These are phyloP conservation scores for Lissonota sp. DNA, from an alignment of 2,888 invertebrate genomes.

Conservation along the genomic window DNA sequence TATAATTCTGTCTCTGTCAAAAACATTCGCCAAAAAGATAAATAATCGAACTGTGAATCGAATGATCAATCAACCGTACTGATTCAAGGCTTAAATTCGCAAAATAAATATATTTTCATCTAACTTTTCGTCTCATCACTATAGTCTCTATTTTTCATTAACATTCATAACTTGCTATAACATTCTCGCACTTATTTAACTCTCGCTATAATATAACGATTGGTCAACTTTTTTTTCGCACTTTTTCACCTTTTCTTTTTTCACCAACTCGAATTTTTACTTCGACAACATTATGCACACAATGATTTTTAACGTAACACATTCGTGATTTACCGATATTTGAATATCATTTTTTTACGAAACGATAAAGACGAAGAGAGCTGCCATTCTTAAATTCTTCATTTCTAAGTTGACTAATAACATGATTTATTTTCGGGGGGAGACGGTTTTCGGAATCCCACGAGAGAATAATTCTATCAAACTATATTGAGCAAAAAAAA, in stretches of 20 bases:
- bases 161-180: conserved; percentile 55
- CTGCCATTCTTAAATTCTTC: conserved; percentile 15
- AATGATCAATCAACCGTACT: background rate
- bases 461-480: conserved; percentile 22
- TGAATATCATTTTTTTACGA: conserved; percentile 2
- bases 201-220: conserved; percentile 66
- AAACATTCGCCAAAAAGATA: no score
- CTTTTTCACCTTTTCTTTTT: conserved; percentile 19
- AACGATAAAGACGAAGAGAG: conserved; percentile 17
- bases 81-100: conserved; percentile 57
- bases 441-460: conserved; percentile 17
- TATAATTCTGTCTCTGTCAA: no score
- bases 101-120: conserved; percentile 66
- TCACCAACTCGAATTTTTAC: conserved; percentile 14
- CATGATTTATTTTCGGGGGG: background rate
- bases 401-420: conserved; percentile 10
- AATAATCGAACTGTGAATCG: conserved; percentile 24
- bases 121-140: conserved; percentile 37
- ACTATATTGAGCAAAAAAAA: conserved; percentile 58
- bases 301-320: background rate
- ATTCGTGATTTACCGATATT: background rate
- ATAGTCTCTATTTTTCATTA: conserved; percentile 37
- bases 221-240: conserved; percentile 68
- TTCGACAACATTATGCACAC: conserved; percentile 25
- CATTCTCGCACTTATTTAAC: conserved; percentile 31